Percentiles rank a stretch among this genome's conserved stretches.
These are phyloP conservation scores for Pseudochirops cupreus DNA, from an alignment of 2,797 vertebrate species.

Conservation along the genomic window DNA sequence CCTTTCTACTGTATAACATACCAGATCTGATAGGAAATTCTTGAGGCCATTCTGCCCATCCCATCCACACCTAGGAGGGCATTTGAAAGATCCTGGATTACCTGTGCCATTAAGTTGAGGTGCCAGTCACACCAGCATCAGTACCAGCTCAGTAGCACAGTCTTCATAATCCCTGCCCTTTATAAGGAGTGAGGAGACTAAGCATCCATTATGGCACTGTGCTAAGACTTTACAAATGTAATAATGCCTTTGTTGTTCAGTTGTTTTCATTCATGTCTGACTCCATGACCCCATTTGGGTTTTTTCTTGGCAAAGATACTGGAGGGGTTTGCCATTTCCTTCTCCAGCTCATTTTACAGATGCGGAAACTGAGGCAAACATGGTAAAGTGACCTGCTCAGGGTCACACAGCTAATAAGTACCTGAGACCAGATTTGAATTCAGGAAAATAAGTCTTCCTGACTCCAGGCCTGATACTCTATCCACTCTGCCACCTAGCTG, in stretches of 20 bases:
- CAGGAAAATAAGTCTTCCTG: neutral
- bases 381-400: neutral
- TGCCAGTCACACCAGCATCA: neutral
- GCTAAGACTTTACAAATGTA: neutral
- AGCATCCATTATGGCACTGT: neutral
- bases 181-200: neutral
- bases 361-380: neutral
- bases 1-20: neutral
- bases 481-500: neutral
- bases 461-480: neutral
- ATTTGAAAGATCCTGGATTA: neutral
- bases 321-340: neutral
- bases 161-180: neutral
- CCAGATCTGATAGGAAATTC: neutral
- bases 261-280: neutral
- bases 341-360: neutral
- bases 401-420: neutral
- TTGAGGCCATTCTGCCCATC: neutral
- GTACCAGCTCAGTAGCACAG: neutral
- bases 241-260: neutral
- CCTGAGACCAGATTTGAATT: neutral
- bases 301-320: neutral
- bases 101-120: neutral
- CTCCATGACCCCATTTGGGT: neutral
- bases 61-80: neutral